A percentile compares a stretch with the other conserved stretches of the same genome.
Evolutionary conservation across 2,888 invertebrate genomes (phyloP).

Genomic region (Scrobipalpa costella): DNA sequence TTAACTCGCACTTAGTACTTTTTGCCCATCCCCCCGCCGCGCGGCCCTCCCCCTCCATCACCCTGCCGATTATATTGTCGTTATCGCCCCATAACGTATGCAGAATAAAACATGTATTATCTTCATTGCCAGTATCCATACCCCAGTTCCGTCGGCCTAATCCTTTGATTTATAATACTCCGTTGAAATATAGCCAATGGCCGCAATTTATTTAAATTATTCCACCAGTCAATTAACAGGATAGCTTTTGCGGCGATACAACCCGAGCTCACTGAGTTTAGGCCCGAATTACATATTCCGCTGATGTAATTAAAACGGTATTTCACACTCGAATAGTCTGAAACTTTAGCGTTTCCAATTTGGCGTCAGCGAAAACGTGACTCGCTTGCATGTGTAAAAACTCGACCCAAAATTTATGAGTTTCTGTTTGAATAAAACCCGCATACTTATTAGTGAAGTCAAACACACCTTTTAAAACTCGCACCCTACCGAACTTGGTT

Average conservation of each 20-base stretch:
- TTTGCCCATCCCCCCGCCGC: conserved; percentile 65
- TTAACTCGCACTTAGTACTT: conserved; percentile 80
- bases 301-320: conserved; percentile 43
- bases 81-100: conserved; percentile 79
- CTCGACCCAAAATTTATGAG: conserved; percentile 47
- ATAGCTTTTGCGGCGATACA: conserved; percentile 64
- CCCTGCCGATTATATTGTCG: conserved; percentile 67
- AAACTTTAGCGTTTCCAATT: conserved; percentile 41
- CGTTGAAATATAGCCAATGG: conserved; percentile 71
- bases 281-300: conserved; percentile 44
- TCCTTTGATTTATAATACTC: conserved; percentile 79
- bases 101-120: conserved; percentile 76
- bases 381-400: conserved; percentile 45
- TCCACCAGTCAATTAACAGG: conserved; percentile 77
- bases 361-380: conserved; percentile 27
- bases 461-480: conserved; percentile 76
- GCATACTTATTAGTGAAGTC: conserved; percentile 75
- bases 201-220: conserved; percentile 78
- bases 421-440: conserved; percentile 50
- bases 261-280: conserved; percentile 48
- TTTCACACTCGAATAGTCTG: conserved; percentile 42
- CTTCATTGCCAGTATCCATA: conserved; percentile 74
- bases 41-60: conserved; percentile 50
- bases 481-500: conserved; percentile 51
- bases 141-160: conserved; percentile 65